Evolutionary conservation across 1,140 invertebrate genomes (phyloP).

Genomic region (Drosophila jambulina): DNA sequence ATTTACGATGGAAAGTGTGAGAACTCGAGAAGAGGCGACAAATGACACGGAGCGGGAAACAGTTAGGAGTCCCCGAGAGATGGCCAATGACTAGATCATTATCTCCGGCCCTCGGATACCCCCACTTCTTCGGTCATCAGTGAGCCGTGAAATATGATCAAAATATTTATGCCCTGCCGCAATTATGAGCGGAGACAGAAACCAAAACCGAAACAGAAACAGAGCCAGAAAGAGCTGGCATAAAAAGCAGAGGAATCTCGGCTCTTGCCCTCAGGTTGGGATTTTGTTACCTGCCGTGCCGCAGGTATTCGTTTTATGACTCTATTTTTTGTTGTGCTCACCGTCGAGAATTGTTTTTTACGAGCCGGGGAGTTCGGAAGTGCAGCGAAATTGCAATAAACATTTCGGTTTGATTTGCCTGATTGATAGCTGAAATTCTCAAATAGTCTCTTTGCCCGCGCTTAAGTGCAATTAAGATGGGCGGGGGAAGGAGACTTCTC

Average conservation of each 20-base stretch:
- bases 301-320: conserved; percentile 64
- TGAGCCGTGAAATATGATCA: conserved; percentile 81
- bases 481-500: neutral
- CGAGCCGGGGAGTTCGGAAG: conserved; percentile 64
- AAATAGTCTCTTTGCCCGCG: conserved; percentile 21
- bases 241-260: conserved; percentile 35
- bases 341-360: conserved; percentile 62
- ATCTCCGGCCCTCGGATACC: conserved; percentile 34
- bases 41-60: conserved; percentile 57
- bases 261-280: conserved; percentile 56
- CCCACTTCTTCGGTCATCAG: conserved; percentile 39
- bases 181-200: conserved; percentile 59
- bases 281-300: conserved; percentile 69
- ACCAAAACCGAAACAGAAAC: neutral
- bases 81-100: conserved; percentile 63
- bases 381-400: conserved; percentile 65
- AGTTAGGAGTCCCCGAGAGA: conserved; percentile 25
- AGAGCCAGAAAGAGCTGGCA: conserved; percentile 14
- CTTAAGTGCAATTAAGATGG: conserved; percentile 59
- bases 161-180: conserved; percentile 75
- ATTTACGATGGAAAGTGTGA: conserved; percentile 83
- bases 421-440: conserved; percentile 48
- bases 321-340: conserved; percentile 54
- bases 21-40: conserved; percentile 66
- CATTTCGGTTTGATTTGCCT: conserved; percentile 55